Percentiles rank a stretch among this genome's conserved stretches.
These are phyloP conservation scores for Orius insidiosus DNA, from an alignment of 1,140 invertebrate genomes.

Conservation along the genomic window DNA sequence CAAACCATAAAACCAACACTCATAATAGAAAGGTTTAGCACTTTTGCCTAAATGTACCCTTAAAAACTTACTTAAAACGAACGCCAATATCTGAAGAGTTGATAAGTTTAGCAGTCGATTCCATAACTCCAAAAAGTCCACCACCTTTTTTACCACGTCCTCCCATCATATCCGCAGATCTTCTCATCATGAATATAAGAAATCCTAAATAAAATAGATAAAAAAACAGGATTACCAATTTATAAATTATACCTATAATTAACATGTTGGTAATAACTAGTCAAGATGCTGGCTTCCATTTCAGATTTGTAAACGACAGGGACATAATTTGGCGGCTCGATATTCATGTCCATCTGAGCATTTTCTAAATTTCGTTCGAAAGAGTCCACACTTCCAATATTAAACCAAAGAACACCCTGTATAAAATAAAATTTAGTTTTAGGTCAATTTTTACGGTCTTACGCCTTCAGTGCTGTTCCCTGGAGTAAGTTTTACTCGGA, in stretches of 20 bases:
- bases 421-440: no score
- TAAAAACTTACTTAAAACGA: slow-evolving; percentile 76
- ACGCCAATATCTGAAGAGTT: slow-evolving; percentile 92
- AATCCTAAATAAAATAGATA: no score
- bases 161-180: slow-evolving; percentile 61
- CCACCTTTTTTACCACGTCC: slow-evolving; percentile 52
- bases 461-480: slow-evolving; percentile 50
- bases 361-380: slow-evolving; percentile 97
- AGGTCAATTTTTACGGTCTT: no score
- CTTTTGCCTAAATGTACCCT: no score
- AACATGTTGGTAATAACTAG: slow-evolving; percentile 50
- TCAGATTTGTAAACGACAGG: slow-evolving; percentile 93
- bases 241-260: no score
- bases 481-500: slow-evolving; percentile 58
- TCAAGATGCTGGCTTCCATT: slow-evolving; percentile 61
- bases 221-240: no score
- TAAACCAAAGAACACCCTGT: slow-evolving; percentile 78
- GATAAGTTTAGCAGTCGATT: slow-evolving; percentile 93
- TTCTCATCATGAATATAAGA: slow-evolving; percentile 67
- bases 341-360: slow-evolving; percentile 84
- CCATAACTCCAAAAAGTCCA: no score
- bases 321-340: slow-evolving; percentile 80
- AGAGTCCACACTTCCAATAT: slow-evolving; percentile 94
- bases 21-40: no score
- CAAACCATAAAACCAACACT: no score